Conservation (phyloP, 2,888 invertebrate species). For the Byasa hedistus region DNA sequence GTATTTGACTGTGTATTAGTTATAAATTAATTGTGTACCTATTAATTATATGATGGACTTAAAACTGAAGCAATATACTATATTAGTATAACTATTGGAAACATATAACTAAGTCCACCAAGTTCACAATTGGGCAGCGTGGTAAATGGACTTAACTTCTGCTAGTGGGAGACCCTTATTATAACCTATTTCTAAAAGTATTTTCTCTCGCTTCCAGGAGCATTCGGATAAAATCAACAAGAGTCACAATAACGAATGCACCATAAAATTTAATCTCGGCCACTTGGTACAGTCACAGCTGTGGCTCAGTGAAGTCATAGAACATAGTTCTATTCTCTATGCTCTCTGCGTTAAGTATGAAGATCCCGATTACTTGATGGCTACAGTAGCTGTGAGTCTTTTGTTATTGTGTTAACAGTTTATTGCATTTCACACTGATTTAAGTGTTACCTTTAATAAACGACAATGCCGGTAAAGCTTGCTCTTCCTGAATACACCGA, state of each 20-base stretch:
- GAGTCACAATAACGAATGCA: constrained; percentile 38
- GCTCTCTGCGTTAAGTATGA: constrained; percentile 48
- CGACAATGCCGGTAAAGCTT: too few species aligned
- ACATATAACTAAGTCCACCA: too few species aligned
- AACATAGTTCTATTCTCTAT: constrained; percentile 40
- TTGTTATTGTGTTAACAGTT: background rate
- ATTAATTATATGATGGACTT: too few species aligned
- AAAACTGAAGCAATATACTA: too few species aligned
- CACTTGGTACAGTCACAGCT: constrained; percentile 31
- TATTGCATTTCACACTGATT: background rate
- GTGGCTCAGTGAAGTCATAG: constrained; percentile 44
- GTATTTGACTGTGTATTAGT: too few species aligned
- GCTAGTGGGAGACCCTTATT: background rate
- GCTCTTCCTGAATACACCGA: too few species aligned
- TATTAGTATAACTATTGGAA: too few species aligned
- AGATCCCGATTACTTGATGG: constrained; percentile 45
- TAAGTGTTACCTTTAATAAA: too few species aligned
- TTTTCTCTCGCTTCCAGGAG: constrained; percentile 41
- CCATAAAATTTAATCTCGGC: constrained; percentile 43
- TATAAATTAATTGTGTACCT: too few species aligned
- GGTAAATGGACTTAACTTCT: too few species aligned
- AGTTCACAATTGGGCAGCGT: too few species aligned
- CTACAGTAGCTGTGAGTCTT: constrained; percentile 46
- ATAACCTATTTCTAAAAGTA: background rate
- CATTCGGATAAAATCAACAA: constrained; percentile 43